phyloP scores from a whole-genome alignment of 2,113 vertebrate genomes.

The Hypomesus transpacificus region DNA sequence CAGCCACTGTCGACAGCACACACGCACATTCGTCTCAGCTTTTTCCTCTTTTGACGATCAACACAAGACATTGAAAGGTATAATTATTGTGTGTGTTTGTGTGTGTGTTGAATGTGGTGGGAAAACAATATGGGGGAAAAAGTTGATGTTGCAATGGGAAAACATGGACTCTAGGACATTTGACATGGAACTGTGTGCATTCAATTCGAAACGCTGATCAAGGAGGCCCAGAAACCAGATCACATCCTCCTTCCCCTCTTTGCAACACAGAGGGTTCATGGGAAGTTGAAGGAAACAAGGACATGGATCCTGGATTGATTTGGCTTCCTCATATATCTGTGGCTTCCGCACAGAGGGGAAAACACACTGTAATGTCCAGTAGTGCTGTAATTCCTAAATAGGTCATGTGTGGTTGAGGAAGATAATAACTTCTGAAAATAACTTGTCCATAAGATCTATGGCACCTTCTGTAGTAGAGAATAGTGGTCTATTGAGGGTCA shows the following conservation, averaged over 20 bases:
- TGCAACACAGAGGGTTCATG: conserved; percentile 24
- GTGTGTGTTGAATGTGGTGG: too few species aligned
- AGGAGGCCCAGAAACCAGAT: conserved; percentile 21
- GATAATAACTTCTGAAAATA: too few species aligned
- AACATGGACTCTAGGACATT: too few species aligned
- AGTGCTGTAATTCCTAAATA: conserved; percentile 5
- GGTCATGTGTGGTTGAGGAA: too few species aligned
- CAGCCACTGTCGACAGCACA: too few species aligned
- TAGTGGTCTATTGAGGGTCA: too few species aligned
- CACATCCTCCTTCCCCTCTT: conserved; percentile 22
- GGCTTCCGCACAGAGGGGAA: conserved; percentile 8
- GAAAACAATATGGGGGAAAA: neutral
- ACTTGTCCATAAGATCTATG: too few species aligned
- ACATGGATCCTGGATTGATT: conserved; percentile 20
- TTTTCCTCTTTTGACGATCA: too few species aligned
- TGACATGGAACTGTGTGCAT: conserved; percentile 18
- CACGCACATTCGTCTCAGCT: too few species aligned
- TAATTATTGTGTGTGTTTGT: too few species aligned
- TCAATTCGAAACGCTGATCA: conserved; percentile 25
- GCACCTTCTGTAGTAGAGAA: too few species aligned
- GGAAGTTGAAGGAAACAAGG: conserved; percentile 32
- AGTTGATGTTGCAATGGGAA: neutral
- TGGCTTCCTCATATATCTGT: conserved; percentile 9
- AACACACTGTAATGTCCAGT: conserved; percentile 4
- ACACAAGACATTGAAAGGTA: too few species aligned